Conservation (phyloP, 2,888 invertebrate genomes). For the Drosophila dives region DNA sequence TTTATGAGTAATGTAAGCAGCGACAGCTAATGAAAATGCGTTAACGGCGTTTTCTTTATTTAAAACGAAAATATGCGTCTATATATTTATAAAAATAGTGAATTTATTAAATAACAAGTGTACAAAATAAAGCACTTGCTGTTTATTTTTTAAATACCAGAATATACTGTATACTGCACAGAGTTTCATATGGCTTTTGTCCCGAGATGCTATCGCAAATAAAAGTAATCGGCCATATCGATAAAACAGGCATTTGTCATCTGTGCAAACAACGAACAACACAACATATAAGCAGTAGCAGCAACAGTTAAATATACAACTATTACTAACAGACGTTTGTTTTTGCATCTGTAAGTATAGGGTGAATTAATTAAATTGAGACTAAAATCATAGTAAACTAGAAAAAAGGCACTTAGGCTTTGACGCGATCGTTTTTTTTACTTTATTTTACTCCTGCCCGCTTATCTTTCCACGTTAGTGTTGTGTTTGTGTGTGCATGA, state of each 20-base stretch:
- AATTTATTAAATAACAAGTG: not conserved
- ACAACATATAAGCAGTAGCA: constrained; percentile 39
- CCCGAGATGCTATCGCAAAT: constrained; percentile 25
- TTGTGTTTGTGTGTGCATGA: constrained; percentile 51
- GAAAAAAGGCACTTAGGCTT: not conserved
- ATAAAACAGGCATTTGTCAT: constrained; percentile 52
- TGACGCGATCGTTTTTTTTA: constrained; percentile 5
- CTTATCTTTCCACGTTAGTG: constrained; percentile 3
- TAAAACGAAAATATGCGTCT: not conserved
- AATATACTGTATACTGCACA: not conserved
- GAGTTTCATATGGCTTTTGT: constrained; percentile 4
- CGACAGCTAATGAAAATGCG: not conserved
- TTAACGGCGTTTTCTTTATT: not conserved
- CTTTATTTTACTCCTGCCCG: not conserved
- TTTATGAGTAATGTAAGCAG: not conserved
- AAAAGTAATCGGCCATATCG: constrained; percentile 45
- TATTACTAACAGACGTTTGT: constrained; percentile 36
- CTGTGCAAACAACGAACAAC: constrained; percentile 54
- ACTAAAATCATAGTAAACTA: not conserved
- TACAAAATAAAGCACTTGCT: not conserved
- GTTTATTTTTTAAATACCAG: not conserved
- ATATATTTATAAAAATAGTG: not conserved
- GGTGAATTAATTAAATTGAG: constrained; percentile 1
- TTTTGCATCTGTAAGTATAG: constrained; percentile 62
- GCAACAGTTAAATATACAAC: constrained; percentile 50